These are phyloP conservation scores for Drosophila quinaria DNA, from an alignment of 2,888 invertebrate species.

Conservation along the genomic window DNA sequence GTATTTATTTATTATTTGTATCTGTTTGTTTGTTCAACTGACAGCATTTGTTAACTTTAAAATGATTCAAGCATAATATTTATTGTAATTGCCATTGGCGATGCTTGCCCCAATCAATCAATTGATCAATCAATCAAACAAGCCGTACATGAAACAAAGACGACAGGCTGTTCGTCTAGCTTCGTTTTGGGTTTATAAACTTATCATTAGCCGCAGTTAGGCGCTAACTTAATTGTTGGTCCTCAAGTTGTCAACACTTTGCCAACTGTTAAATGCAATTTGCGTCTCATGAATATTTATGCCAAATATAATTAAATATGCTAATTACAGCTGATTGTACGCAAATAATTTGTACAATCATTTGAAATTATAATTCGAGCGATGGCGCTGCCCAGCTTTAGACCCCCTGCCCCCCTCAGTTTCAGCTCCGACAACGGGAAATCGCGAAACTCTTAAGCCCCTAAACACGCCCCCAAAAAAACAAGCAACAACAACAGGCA, in stretches of 20 bases:
- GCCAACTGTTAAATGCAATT: conserved; percentile 64
- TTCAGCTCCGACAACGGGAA: conserved; percentile 13
- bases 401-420: background rate
- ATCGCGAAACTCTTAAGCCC: conserved; percentile 36
- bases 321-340: conserved; percentile 79
- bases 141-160: conserved; percentile 11
- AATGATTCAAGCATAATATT: conserved; percentile 3
- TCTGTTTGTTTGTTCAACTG: conserved; percentile 8
- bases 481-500: conserved; percentile 28
- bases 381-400: conserved; percentile 13
- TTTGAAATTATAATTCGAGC: conserved; percentile 76
- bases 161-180: background rate
- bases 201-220: conserved; percentile 47
- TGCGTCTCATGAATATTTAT: conserved; percentile 77
- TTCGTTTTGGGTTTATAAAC: conserved; percentile 22
- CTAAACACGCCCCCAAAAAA: conserved; percentile 29
- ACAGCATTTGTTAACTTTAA: conserved; percentile 22
- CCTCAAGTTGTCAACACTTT: conserved; percentile 64
- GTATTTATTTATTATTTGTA: conserved; percentile 57
- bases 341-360: conserved; percentile 75
- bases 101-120: conserved; percentile 40
- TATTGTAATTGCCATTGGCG: conserved; percentile 18
- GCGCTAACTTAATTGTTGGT: conserved; percentile 51
- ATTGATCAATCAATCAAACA: conserved; percentile 47
- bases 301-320: conserved; percentile 76